A percentile compares a stretch with the other conserved stretches of the same genome.
Conservation (phyloP, 35 echinoderm and acorn worm genomes). For the Apostichopus parvimensis region DNA sequence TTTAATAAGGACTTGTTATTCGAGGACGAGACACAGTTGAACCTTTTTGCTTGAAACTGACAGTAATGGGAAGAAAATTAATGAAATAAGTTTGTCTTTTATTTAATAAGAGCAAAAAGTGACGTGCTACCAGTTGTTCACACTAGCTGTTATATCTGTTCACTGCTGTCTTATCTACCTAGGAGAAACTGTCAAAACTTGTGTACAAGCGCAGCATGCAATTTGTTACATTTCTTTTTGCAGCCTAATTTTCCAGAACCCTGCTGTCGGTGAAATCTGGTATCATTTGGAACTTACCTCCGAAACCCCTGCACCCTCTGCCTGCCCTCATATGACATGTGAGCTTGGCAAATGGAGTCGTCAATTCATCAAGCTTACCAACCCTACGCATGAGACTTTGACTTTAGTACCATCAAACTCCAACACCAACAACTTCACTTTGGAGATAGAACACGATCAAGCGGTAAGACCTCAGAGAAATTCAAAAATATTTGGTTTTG, state of each 20-base stretch:
- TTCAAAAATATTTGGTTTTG: no score
- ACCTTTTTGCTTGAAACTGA: neutral
- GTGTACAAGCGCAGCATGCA: no score
- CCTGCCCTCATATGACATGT: constrained; percentile 88
- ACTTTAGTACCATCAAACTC: constrained; percentile 72
- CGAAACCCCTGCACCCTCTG: constrained; percentile 71
- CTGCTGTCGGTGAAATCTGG: constrained; percentile 83
- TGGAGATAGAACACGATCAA: constrained; percentile 73
- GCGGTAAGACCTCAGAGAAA: constrained; percentile 40
- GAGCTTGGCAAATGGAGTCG: constrained; percentile 93
- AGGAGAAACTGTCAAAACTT: neutral
- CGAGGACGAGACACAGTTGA: neutral
- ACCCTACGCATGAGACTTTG: constrained; percentile 90
- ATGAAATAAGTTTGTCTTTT: no score
- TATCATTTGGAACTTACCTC: constrained; percentile 65
- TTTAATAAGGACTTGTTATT: neutral
- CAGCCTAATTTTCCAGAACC: constrained; percentile 96
- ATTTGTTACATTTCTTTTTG: no score
- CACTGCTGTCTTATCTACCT: no score
- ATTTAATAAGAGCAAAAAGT: no score
- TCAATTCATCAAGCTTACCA: constrained; percentile 87
- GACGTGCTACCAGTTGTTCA: no score
- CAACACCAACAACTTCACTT: constrained; percentile 87
- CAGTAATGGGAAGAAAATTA: no score
- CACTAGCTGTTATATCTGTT: no score